phyloP scores from a whole-genome alignment of 2,888 invertebrate genomes.

The Andrena camellia region DNA sequence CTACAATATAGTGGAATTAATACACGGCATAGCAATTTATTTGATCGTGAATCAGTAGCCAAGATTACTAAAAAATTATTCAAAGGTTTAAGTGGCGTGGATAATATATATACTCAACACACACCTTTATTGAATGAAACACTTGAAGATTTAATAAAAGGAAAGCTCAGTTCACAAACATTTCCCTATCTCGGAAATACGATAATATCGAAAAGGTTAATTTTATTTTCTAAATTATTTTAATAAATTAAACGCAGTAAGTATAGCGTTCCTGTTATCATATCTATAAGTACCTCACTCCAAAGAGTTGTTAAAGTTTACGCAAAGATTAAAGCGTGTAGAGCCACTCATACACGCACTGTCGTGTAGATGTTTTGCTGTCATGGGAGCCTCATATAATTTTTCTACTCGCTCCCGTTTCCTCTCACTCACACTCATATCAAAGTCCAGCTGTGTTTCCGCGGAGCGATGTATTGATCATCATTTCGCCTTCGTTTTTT shows the following conservation, averaged over 20 bases:
- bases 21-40: conserved; percentile 93
- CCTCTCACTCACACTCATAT: too few relatives aligned
- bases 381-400: too few relatives aligned
- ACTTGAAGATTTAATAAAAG: conserved; percentile 95
- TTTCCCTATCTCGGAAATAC: conserved; percentile 93
- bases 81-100: conserved; percentile 97
- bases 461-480: too few relatives aligned
- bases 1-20: conserved; percentile 95
- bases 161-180: conserved; percentile 93
- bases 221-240: conserved; percentile 61
- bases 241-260: conserved; percentile 76
- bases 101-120: conserved; percentile 99
- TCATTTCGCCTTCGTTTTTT: too few relatives aligned
- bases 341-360: too few relatives aligned
- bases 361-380: too few relatives aligned
- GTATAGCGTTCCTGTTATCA: conserved; percentile 69
- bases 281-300: conserved; percentile 68
- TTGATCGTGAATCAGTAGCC: conserved; percentile 93
- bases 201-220: conserved; percentile 86
- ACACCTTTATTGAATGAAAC: conserved; percentile 96
- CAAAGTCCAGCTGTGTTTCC: too few relatives aligned
- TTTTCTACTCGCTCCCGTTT: too few relatives aligned
- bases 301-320: too few relatives aligned
- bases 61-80: conserved; percentile 96
- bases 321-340: too few relatives aligned